A percentile compares a stretch with the other conserved stretches of the same genome.
Conservation (phyloP, 1,140 invertebrate genomes). For the Branchinecta lindahli region DNA sequence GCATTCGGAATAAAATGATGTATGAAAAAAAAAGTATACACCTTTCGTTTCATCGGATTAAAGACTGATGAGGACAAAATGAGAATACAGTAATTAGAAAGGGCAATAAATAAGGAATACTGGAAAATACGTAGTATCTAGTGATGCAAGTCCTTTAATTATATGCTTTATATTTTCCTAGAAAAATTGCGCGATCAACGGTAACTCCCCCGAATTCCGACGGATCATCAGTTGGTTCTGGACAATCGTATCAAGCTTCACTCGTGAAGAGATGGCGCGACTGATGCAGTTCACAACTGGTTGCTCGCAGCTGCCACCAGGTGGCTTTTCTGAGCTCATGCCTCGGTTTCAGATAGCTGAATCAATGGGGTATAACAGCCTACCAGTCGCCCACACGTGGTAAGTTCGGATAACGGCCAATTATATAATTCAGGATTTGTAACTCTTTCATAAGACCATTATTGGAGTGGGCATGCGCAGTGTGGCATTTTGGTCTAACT, state of each 20-base stretch:
- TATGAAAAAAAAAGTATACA: too few species aligned
- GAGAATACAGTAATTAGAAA: too few species aligned
- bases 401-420: slow-evolving; percentile 30
- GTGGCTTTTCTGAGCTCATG: slow-evolving; percentile 68
- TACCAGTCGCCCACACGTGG: slow-evolving; percentile 88
- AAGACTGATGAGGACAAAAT: too few species aligned
- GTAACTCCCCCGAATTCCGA: slow-evolving; percentile 62
- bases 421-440: neutral
- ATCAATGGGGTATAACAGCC: slow-evolving; percentile 67
- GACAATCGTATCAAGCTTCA: slow-evolving; percentile 79
- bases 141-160: slow-evolving; percentile 4
- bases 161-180: neutral
- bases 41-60: too few species aligned
- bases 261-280: slow-evolving; percentile 79
- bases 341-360: slow-evolving; percentile 81
- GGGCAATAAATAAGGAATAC: too few species aligned
- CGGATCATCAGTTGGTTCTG: slow-evolving; percentile 84
- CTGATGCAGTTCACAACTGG: slow-evolving; percentile 84
- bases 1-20: too few species aligned
- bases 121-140: too few species aligned
- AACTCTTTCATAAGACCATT: too few species aligned
- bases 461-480: too few species aligned
- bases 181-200: slow-evolving; percentile 59
- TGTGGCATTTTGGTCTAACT: too few species aligned
- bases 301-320: slow-evolving; percentile 65